A percentile compares a stretch with the other conserved stretches of the same genome.
Evolutionary conservation across 2,888 invertebrate species (phyloP).

Genomic region (Anarsia innoxiella): DNA sequence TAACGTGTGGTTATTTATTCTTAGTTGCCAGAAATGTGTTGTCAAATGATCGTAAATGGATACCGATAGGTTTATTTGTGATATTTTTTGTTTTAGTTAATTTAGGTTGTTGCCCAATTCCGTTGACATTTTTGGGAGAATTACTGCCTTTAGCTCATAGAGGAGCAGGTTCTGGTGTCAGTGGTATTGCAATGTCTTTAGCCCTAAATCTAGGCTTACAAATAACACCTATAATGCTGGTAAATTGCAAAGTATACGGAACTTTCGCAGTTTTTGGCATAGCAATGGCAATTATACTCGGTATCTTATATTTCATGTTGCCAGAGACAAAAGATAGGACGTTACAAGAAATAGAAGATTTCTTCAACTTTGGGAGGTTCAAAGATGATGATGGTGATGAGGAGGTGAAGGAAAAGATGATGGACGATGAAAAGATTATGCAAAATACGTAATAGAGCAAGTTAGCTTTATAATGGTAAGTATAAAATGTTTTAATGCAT

Average conservation of each 20-base stretch:
- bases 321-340: conserved; percentile 41
- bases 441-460: no score
- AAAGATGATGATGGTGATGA: conserved; percentile 8
- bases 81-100: conserved; percentile 43
- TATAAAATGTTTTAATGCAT: no score
- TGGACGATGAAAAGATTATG: no score
- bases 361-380: conserved; percentile 24
- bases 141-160: conserved; percentile 46
- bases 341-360: conserved; percentile 36
- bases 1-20: conserved; percentile 34
- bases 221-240: conserved; percentile 35
- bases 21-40: conserved; percentile 27
- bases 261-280: conserved; percentile 27
- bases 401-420: conserved; percentile 10
- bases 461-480: no score
- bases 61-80: conserved; percentile 35
- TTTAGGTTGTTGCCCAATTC: conserved; percentile 48
- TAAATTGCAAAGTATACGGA: conserved; percentile 27
- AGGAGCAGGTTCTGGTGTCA: conserved; percentile 33
- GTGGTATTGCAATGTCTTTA: conserved; percentile 33
- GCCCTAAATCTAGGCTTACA: conserved; percentile 34
- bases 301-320: conserved; percentile 26
- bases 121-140: conserved; percentile 47
- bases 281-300: conserved; percentile 20
- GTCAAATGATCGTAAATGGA: conserved; percentile 27